Evolutionary conservation across 2,888 invertebrate species (phyloP), one percentile per base, ranked within the genome.

Genomic region (Polymixis flavicincta): DNA sequence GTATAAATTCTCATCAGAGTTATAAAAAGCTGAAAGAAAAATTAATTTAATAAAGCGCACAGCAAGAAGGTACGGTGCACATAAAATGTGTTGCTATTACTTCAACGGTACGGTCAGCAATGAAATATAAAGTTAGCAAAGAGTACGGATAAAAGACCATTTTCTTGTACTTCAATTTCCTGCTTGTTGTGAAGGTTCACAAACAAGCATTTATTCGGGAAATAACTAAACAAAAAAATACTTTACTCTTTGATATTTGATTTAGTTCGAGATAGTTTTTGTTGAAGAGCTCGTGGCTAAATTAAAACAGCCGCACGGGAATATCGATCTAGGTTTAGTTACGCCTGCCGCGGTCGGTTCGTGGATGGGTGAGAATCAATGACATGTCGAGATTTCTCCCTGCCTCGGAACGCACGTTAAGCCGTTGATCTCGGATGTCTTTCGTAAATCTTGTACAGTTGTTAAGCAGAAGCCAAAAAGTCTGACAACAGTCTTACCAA

Each of bases 21-120:
- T 69, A 64, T 28, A 55, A 81, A 65, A 76, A 72, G 65, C 48
- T 72, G 52, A 77, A 77, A 82, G 82, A 72, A 71, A 82, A 82
- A 68, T 57, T 82, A 67, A 82, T 80, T 61, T 69, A 45, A 66
- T 72, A 69, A 73, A 72, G 68, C 66, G 78, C 50, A 48, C 50
- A 37, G 65, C 65, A 66, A 28, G 52, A 77, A 64, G 52, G 81
- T 59, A 71, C 50, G 17, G 71, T 68, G 50, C 60, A 45, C 61
- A 52, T 61, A 77, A 80, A 25, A 80, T 77, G 55, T 45, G 72
- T 82, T 77, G 45, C 68, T 68, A 48, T 68, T 67, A 65, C 52
- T 66, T 50, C 55, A 42, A 32, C 57, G n/a, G 37, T 71, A 65
- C 54, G 28, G 68, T 45, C 64, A 60, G 77, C 54, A 57, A 54